phyloP scores from a whole-genome alignment of 2,113 vertebrate species.

The Microcebus murinus region DNA sequence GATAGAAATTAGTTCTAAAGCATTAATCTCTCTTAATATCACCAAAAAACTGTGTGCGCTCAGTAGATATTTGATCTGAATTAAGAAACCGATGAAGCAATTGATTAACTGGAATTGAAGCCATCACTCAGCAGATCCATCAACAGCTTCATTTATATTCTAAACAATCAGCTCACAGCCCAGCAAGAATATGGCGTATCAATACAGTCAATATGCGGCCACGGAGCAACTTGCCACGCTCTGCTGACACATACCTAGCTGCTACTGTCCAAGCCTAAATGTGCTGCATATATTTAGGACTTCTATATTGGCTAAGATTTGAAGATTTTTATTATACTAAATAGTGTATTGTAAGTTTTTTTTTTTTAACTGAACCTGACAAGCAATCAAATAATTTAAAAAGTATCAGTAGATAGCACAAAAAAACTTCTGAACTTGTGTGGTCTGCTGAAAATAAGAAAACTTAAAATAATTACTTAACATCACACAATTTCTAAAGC shows the following conservation, averaged over 20 bases:
- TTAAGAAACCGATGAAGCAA: slow-evolving; percentile 97
- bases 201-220: slow-evolving; percentile 93
- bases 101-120: slow-evolving; percentile 99
- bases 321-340: slow-evolving; percentile 86
- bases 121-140: slow-evolving; percentile 97
- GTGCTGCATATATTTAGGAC: slow-evolving; percentile 87
- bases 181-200: slow-evolving; percentile 92
- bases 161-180: slow-evolving; percentile 95
- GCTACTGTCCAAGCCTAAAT: slow-evolving; percentile 89
- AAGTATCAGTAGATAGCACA: neutral
- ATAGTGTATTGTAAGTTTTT: slow-evolving; percentile 47
- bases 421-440: neutral
- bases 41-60: slow-evolving; percentile 90
- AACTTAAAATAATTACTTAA: slow-evolving; percentile 2
- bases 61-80: slow-evolving; percentile 98
- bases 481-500: neutral
- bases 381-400: neutral
- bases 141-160: slow-evolving; percentile 97
- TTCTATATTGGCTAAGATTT: slow-evolving; percentile 84
- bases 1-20: slow-evolving; percentile 95
- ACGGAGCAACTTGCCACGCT: slow-evolving; percentile 83
- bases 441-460: neutral
- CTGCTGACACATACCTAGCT: slow-evolving; percentile 89
- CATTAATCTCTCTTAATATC: slow-evolving; percentile 95
- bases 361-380: slow-evolving; percentile 14